Base-by-base conservation (phyloP, 2,113 vertebrate species). In the Etheostoma spectabile region DNA sequence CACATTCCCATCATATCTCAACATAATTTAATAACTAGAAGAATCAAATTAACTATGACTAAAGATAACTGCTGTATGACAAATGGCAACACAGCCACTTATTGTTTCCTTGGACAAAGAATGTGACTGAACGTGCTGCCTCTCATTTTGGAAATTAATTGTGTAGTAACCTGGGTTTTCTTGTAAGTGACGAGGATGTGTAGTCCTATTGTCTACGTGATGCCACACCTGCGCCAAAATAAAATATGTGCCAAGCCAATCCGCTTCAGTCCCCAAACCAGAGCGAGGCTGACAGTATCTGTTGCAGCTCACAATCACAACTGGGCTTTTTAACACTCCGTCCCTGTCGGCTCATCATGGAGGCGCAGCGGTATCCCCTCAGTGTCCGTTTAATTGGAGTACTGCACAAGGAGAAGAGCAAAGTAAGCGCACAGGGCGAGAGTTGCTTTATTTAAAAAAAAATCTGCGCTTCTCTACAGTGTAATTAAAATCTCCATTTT, bases 361-460 rank as follows among this genome's bases (percentile, higher is more conserved):
- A 88, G 22, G 57, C 35, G 0, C 89, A 88, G 35, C 83, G 91
- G 38, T 91, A 88, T 56, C 94, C 95, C 5, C 35, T 93, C 53
- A 90, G 74, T 4, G 79, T 94, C 38, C 73, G 77, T 5, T 2
- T 95, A 0, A 64, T 88, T 38, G 95, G 95, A 82, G 89, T 94
- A 8, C 82, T 96, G 84, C 91, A 94, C 72, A 95, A 95, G 71
- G 88, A 91, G 6, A 89, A 82, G 27, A 77, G 2, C 52, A 94
- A 94, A 84, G 95, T 95, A 90, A 89, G 75, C 10, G 38, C 22
- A 22, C 4, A 16, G 0, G 13, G 6, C 46, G 16, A 5, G 10
- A 42, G n/a, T 6, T 46, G 13, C 11, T 2, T 0, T 1, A 24
- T 8, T 16, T 2, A 0, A 10, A 64, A 24, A 24, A 6, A 46